A percentile compares a stretch with the other conserved stretches of the same genome.
phyloP scores from a whole-genome alignment of 2,113 vertebrate species.

The Salvelinus namaycush region DNA sequence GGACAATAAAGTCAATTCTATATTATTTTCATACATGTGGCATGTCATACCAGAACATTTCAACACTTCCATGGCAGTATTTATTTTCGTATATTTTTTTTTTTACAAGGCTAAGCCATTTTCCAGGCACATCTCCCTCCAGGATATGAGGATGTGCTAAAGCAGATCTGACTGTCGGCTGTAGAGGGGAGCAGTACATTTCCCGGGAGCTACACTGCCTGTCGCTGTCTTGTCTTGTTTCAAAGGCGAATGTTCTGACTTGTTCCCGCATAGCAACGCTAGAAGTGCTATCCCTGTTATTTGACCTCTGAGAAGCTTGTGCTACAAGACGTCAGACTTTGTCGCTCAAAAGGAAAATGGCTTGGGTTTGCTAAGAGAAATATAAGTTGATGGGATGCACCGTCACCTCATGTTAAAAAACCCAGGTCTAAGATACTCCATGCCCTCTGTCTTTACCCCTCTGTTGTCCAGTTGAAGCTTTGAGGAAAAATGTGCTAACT shows the following conservation, averaged over 20 bases:
- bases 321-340: background rate
- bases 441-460: no score
- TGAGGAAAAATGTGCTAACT: no score
- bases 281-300: background rate
- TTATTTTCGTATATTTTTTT: background rate
- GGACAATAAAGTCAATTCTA: background rate
- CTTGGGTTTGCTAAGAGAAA: background rate
- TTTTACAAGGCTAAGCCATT: constrained; percentile 34
- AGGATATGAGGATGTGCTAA: constrained; percentile 31
- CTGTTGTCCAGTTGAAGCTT: no score
- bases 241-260: constrained; percentile 27
- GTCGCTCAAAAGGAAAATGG: background rate
- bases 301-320: background rate
- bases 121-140: constrained; percentile 29
- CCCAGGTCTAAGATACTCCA: no score
- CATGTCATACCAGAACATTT: background rate
- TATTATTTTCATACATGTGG: background rate
- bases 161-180: constrained; percentile 42
- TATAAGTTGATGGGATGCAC: no score
- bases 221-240: constrained; percentile 9
- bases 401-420: no score
- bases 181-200: constrained; percentile 8
- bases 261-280: constrained; percentile 14
- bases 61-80: background rate
- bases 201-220: background rate